Conservation (phyloP, 2,888 invertebrate genomes). For the Dioctria rufipes region DNA sequence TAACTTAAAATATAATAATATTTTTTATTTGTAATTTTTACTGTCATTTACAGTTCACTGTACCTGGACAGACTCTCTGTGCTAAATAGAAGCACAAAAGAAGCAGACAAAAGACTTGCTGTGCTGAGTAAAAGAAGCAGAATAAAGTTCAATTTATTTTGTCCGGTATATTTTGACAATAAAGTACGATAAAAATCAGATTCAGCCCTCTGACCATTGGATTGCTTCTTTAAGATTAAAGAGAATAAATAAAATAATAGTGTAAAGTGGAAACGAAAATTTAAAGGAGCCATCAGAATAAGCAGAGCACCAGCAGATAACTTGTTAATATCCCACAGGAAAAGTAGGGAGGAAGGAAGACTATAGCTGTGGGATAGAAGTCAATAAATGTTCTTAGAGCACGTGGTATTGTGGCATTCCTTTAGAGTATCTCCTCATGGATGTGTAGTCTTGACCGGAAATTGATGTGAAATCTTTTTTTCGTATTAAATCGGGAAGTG, state of each 20-base stretch:
- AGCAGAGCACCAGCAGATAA: background rate
- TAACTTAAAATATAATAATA: no score
- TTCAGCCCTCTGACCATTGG: background rate
- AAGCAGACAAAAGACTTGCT: no score
- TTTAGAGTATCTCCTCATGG: background rate
- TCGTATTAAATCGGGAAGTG: constrained; percentile 39
- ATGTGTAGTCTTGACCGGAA: constrained; percentile 35
- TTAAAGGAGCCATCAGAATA: background rate
- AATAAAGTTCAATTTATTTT: no score
- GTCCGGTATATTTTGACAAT: no score
- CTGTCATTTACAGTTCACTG: no score
- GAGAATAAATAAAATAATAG: background rate
- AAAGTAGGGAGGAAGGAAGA: constrained; percentile 24
- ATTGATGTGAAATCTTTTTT: constrained; percentile 25
- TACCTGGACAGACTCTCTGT: no score
- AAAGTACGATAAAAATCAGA: no score
- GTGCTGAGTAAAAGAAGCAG: no score
- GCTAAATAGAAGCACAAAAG: no score
- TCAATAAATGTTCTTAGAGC: constrained; percentile 28
- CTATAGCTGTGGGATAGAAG: background rate
- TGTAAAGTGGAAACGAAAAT: background rate
- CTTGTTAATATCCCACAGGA: constrained; percentile 13
- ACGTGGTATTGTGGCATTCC: constrained; percentile 34
- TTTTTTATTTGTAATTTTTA: no score
- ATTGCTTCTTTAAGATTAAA: background rate